These are phyloP conservation scores for Corythornis cristatus DNA, from an alignment of 2,113 vertebrate species.

Conservation along the genomic window DNA sequence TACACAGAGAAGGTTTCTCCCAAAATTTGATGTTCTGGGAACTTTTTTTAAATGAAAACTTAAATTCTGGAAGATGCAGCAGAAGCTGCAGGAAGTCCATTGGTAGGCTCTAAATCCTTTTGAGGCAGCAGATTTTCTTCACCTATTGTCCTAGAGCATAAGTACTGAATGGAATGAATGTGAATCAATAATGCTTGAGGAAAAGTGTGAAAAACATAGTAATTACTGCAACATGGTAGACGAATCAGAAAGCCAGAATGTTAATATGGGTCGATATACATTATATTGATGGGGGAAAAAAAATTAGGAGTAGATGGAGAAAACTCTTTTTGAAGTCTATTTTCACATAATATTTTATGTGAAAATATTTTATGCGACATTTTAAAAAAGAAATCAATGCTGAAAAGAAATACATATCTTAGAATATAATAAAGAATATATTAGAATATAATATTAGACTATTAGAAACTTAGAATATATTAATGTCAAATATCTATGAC, in stretches of 20 bases:
- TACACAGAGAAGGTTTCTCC: neutral
- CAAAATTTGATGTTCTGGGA: neutral
- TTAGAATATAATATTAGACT: neutral
- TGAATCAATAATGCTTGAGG: constrained; percentile 18
- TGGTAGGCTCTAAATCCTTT: neutral
- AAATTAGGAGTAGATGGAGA: neutral
- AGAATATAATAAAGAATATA: neutral
- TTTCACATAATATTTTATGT: neutral
- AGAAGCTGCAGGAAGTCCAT: neutral
- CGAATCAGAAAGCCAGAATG: neutral
- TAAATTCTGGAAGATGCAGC: neutral
- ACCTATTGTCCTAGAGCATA: neutral
- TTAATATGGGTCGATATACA: neutral
- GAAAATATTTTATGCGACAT: no score
- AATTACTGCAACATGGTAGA: constrained; percentile 2
- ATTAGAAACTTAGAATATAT: neutral
- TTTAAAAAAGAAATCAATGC: neutral
- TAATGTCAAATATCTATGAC: neutral
- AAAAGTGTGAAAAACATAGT: constrained; percentile 1
- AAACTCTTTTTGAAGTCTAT: neutral
- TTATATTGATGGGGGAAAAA: neutral
- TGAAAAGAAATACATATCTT: neutral
- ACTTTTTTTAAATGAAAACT: neutral
- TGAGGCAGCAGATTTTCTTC: constrained; percentile 9
- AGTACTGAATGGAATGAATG: constrained; percentile 4